Evolutionary conservation across 35 echinoderm and acorn worm species (phyloP), one percentile per base, ranked within the genome.

Genomic region (Diadema setosum): DNA sequence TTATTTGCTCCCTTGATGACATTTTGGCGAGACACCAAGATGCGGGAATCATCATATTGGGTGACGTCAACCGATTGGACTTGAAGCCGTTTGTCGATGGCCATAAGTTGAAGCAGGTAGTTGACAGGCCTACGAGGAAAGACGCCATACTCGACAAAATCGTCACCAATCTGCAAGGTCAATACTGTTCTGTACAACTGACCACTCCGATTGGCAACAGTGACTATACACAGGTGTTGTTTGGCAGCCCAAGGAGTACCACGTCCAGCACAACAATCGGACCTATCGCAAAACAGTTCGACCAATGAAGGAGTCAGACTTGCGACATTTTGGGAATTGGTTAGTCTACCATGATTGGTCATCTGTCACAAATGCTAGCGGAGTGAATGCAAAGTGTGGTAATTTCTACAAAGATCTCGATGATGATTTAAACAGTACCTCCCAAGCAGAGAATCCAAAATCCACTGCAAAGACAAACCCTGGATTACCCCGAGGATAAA

Each of bases 31-130:
- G 58, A 17, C 67, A 80, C 36, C 86, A 65, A 70, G 39, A 80
- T 75, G 67, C 86, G 58, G 86, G 86, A 30, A 88, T 88, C 12
- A 75, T 41, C 39, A 88, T 80, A 50, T 32, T 88, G 2, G 86
- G 86, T 45, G 86, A 88, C 39, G 23, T 88, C 20, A 88, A 88
- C 34, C 65, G 69, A 31, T 37, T 88, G 42, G 46, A 88, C 40
- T 16, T 88, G 41, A 46, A 5, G 24, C 33, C 3, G 18, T 37
- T 88, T 17, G 58, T 41, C 44, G 80, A 80, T 18, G 33, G 73
- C 31, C 69, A 88, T 58, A 39, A 24, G 2, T 37, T 88, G 9
- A 50, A 15, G 15, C 69, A 80, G 46, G 70, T 88, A 4, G 86
- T 88, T 56, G 45, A 88, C 48, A 56, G 58, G 42, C 65, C 86